Evolutionary conservation across 2,888 invertebrate genomes (phyloP), one percentile per base, ranked within the genome.

Genomic region (Drosophila meridionalis): DNA sequence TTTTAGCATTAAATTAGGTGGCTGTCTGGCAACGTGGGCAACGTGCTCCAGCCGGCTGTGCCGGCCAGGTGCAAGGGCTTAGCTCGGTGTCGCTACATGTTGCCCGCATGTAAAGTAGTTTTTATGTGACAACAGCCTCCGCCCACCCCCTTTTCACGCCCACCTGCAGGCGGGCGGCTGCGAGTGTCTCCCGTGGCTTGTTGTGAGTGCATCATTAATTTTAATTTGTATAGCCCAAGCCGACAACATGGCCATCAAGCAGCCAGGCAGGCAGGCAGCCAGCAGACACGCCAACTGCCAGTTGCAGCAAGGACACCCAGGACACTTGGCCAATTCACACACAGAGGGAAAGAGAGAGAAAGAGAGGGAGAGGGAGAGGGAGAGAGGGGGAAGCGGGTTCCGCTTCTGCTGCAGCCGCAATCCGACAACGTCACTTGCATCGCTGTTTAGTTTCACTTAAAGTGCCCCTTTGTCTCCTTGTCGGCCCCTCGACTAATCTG

Each of bases 121-220:
- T 85, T 88, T 80, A 83, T 88, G 88, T 73, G 83, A 72, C 57
- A 55, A 40, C 56, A 55, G 5, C n/a, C 26, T 0, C 11, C 12
- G 3, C 6, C 9, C 1, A 1, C 32, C 4, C 42, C 14, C 32
- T 32, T 43, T 26, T 62, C 14, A 4, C 36, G 14, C 38, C 53
- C 26, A 26, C 36, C 53, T 36, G 20, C 53, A 14, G 53, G 38
- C 38, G 4, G 55, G 45, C 45, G 26, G 50, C 45, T 69, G 52
- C 60, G 56, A 64, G 61, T 76, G 57, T 73, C 47, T 73, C 36
- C 69, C 57, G 58, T 71, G 78, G 76, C 79, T 74, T 75, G 76
- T 76, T 81, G 85, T 80, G 89, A 87, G 89, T 87, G 89, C 87
- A 89, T 89, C 89, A 89, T 87, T 87, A 87, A 87, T 87, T 87